Conservation (phyloP, 2,797 vertebrate genomes). For the Echiichthys vipera region DNA sequence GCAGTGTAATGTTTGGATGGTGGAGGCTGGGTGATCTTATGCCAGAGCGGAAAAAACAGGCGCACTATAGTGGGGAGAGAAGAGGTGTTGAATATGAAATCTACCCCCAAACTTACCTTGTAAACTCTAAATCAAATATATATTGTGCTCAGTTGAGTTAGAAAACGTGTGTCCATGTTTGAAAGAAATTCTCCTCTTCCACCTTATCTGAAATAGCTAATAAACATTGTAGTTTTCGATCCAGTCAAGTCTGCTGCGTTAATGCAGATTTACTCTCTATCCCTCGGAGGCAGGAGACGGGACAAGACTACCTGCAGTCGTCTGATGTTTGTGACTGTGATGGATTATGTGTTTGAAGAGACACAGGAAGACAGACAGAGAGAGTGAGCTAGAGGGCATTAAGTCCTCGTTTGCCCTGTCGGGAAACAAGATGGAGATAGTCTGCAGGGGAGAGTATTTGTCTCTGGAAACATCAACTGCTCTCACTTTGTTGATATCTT, state of each 20-base stretch:
- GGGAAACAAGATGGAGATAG: conserved; percentile 34
- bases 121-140: conserved; percentile 31
- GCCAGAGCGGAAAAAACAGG: conserved; percentile 24
- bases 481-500: not conserved
- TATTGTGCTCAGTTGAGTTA: conserved; percentile 1
- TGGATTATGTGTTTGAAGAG: conserved; percentile 64
- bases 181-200: conserved; percentile 10
- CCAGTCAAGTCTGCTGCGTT: conserved; percentile 32
- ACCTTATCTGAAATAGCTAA: conserved; percentile 30
- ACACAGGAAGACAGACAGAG: conserved; percentile 42
- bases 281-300: conserved; percentile 35
- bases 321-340: conserved; percentile 63
- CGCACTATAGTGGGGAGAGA: not conserved
- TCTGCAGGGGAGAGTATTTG: conserved; percentile 18
- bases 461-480: conserved; percentile 13
- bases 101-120: conserved; percentile 4
- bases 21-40: conserved; percentile 24
- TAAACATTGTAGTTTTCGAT: conserved; percentile 28
- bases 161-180: conserved; percentile 2
- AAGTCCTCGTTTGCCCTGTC: conserved; percentile 50
- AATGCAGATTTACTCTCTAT: conserved; percentile 45
- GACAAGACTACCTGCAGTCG: conserved; percentile 56
- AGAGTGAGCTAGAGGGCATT: conserved; percentile 49
- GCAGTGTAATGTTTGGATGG: conserved; percentile 36
- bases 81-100: conserved; percentile 41